Percentiles rank a stretch among this genome's conserved stretches.
phyloP scores from a whole-genome alignment of 2,797 vertebrate species.

The Carcharodon carcharias region DNA sequence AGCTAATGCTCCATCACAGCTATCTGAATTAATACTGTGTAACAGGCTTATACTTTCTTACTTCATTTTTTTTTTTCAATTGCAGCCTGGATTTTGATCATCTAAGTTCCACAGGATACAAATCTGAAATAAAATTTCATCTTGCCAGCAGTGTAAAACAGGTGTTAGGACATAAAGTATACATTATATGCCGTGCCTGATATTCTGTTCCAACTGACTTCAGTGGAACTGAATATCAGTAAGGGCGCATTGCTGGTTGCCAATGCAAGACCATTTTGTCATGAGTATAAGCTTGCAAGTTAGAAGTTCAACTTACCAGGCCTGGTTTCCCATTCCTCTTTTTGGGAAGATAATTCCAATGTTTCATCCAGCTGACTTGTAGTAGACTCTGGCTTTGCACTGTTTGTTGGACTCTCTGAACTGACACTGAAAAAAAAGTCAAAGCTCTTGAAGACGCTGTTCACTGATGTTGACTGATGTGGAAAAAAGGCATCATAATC shows the following conservation, averaged over 20 bases:
- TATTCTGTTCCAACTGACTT: not conserved
- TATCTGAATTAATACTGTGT: not conserved
- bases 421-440: constrained; percentile 63
- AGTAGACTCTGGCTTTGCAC: constrained; percentile 64
- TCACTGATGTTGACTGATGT: too few species aligned
- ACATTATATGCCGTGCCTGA: not conserved
- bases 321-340: constrained; percentile 60
- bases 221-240: not conserved
- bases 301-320: constrained; percentile 48
- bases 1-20: not conserved
- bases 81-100: not conserved
- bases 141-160: not conserved
- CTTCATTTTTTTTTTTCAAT: not conserved
- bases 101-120: not conserved
- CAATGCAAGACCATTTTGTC: not conserved
- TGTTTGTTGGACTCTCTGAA: constrained; percentile 75
- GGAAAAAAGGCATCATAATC: not conserved
- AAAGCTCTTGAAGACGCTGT: not conserved
- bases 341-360: constrained; percentile 54
- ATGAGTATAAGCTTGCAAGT: not conserved
- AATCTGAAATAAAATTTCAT: not conserved
- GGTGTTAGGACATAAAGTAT: not conserved
- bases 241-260: not conserved
- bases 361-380: constrained; percentile 64
- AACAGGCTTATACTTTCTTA: too few species aligned